These are phyloP conservation scores for sheep (Ovis aries) DNA, from an alignment of 2,113 vertebrate genomes.

Conservation along the genomic window ARS-UI_Ramb_v3.0 NC_056057.1:68023501-68024000, in stretches of 20 bases:
- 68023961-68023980: neutral
- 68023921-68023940: rapidly evolving
- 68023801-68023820: slow-evolving; percentile 77
- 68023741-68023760: slow-evolving; percentile 60
- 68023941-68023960: neutral
- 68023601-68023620: neutral
- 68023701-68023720: slow-evolving; percentile 76
- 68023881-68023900: neutral
- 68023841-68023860: slow-evolving; percentile 21
- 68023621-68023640: neutral
- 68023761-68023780: slow-evolving; percentile 66
- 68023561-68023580: neutral
- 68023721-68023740: slow-evolving; percentile 67
- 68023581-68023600: neutral
- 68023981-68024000: neutral
- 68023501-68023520: neutral
- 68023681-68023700: neutral
- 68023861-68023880: slow-evolving; percentile 41
- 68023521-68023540: rapidly evolving
- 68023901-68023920: neutral
- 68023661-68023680: neutral
- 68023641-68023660: neutral
- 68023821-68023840: slow-evolving; percentile 58
- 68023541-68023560: neutral
- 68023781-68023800: slow-evolving; percentile 70